Evolutionary conservation across 1,140 invertebrate species (phyloP).

Genomic region (Cylas formicarius): DNA sequence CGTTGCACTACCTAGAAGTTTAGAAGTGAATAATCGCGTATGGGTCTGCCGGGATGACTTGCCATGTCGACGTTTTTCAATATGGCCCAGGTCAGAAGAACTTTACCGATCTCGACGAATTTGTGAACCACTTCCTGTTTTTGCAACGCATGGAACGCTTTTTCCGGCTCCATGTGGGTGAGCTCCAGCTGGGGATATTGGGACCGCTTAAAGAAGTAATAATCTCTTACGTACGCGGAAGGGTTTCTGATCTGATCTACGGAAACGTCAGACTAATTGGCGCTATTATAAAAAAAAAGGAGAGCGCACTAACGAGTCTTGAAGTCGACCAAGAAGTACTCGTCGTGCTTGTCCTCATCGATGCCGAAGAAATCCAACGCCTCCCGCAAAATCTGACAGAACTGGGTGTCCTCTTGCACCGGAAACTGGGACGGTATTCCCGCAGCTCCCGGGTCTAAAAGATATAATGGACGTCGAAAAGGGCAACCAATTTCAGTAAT

Average conservation of each 20-base stretch:
- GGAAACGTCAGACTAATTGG: constrained; percentile 26
- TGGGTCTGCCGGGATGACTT: constrained; percentile 26
- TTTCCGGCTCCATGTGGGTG: constrained; percentile 87
- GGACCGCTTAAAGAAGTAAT: constrained; percentile 98
- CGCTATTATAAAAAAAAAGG: constrained; percentile 2
- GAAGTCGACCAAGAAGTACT: constrained; percentile 93
- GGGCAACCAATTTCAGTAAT: constrained; percentile 1
- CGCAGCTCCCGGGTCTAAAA: constrained; percentile 73
- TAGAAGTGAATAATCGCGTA: background rate
- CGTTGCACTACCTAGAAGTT: constrained; percentile 72
- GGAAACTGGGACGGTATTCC: constrained; percentile 98
- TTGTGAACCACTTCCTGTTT: constrained; percentile 88
- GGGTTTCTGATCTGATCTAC: constrained; percentile 92
- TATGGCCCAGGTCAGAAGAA: constrained; percentile 81
- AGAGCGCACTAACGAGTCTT: constrained; percentile 74
- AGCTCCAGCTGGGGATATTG: constrained; percentile 95
- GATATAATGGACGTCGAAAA: too few relatives aligned
- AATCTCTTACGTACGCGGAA: constrained; percentile 89
- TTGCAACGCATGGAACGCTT: constrained; percentile 87
- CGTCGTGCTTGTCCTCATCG: constrained; percentile 78
- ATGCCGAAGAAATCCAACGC: constrained; percentile 97
- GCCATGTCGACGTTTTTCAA: constrained; percentile 86
- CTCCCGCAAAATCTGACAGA: constrained; percentile 91
- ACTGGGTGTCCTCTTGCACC: constrained; percentile 98
- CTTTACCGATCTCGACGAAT: constrained; percentile 96